Conservation (phyloP, 2,113 vertebrate species). For the Ameiurus melas region DNA sequence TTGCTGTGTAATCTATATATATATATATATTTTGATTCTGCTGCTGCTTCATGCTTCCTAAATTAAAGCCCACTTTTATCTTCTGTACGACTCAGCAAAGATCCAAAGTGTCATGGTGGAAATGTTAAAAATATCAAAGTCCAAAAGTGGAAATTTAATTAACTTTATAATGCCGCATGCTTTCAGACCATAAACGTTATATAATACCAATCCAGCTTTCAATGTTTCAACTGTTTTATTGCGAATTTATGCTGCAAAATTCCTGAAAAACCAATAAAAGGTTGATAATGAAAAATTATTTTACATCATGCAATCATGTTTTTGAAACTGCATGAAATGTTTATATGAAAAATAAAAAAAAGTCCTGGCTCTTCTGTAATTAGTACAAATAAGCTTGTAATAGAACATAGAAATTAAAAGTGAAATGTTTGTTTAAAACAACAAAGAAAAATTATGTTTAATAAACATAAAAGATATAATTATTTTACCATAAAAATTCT, state of each 20-base stretch:
- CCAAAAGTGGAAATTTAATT: constrained; percentile 50
- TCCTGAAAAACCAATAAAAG: constrained; percentile 45
- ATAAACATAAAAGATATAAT: not conserved
- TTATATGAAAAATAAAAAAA: not conserved
- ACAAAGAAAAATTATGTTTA: not conserved
- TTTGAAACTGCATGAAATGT: not conserved
- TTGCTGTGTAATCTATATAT: too few species aligned
- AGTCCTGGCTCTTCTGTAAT: not conserved
- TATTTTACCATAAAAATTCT: not conserved
- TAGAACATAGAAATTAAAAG: not conserved
- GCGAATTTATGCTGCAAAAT: constrained; percentile 52
- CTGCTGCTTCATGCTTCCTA: not conserved
- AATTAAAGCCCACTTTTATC: not conserved
- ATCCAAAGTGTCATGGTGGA: not conserved
- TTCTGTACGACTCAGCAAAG: not conserved
- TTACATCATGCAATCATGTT: not conserved
- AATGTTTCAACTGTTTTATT: constrained; percentile 62
- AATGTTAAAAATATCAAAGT: constrained; percentile 57
- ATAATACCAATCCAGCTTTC: constrained; percentile 30
- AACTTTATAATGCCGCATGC: constrained; percentile 57
- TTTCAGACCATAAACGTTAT: constrained; percentile 60
- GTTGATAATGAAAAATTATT: not conserved
- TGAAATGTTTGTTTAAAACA: not conserved
- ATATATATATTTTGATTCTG: too few species aligned
- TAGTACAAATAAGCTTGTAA: not conserved